Base-by-base conservation (phyloP, 2,888 invertebrate genomes). In the Caenorhabditis doughertyi region DNA sequence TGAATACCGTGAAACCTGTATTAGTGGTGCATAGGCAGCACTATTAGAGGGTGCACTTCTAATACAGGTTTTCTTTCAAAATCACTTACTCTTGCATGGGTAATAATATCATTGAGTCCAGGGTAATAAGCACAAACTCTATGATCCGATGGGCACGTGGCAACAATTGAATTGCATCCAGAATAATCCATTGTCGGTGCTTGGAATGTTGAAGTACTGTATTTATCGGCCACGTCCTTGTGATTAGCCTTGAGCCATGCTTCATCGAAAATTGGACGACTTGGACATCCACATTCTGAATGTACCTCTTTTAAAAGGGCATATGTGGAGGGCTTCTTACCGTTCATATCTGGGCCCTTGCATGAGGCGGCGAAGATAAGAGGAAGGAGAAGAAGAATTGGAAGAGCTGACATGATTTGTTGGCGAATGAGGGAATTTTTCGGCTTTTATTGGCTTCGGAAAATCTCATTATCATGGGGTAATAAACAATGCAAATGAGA, bases 151-250 rank as follows among this genome's bases (percentile, higher is more conserved):
- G n/a, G n/a, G n/a, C n/a, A n/a, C n/a, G n/a, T n/a, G n/a, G n/a
- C n/a, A n/a, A n/a, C n/a, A n/a, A n/a, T n/a, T n/a, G n/a, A n/a
- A n/a, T n/a, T n/a, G 39, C 39, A 32, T 7, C 27, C 44, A n/a
- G n/a, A n/a, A n/a, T 73, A 74, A n/a, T 64, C 56, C n/a, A 35
- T 29, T 7, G n/a, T 21, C 4, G 73, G 56, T 7, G 55, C 47
- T 18, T 23, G 16, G 53, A 73, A 51, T 23, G n/a, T 21, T 29
- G 49, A 13, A 8, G 7, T 2, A 0, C 11, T n/a, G 56, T 35
- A 53, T 13, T 27, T 7, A 3, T n/a, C 53, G 42, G 23, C 55
- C 0, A 65, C 16, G 1, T 53, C 65, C 23, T 64, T 64, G n/a
- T 65, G 21, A 1, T 32, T 9, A 1, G 1, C 27, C 11, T 68